Conservation (phyloP, 1,140 invertebrate genomes). For the Neodiprion pinetum region DNA sequence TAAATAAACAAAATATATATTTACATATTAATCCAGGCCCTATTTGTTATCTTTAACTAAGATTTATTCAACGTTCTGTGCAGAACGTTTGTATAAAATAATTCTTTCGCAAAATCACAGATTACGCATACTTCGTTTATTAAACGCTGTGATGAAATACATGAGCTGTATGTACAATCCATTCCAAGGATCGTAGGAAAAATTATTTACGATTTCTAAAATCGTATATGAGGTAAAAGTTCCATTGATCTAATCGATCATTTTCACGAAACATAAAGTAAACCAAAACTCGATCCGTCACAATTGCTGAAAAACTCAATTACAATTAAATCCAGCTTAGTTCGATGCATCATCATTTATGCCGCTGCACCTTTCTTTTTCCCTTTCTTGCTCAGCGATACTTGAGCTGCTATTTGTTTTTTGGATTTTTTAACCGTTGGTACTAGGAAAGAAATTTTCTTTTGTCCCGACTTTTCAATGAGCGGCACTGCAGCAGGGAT, state of each 20-base stretch:
- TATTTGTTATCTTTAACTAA: no score
- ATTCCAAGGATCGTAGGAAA: not conserved
- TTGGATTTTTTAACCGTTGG: not conserved
- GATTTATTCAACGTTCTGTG: no score
- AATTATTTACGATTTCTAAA: not conserved
- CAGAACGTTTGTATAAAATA: no score
- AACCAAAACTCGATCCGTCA: not conserved
- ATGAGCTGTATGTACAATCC: no score
- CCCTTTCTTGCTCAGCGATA: not conserved
- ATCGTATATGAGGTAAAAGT: not conserved
- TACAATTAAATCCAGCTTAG: not conserved
- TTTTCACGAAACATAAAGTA: not conserved
- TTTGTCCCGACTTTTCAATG: not conserved
- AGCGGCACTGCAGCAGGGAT: not conserved
- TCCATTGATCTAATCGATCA: not conserved
- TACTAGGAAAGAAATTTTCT: not conserved
- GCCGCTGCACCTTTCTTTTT: not conserved
- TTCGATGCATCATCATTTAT: not conserved
- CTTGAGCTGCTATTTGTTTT: not conserved
- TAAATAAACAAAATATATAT: no score
- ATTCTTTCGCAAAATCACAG: no score
- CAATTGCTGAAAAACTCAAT: not conserved
- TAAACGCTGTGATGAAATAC: no score
- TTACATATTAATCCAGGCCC: no score
- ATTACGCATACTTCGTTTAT: no score